These are phyloP conservation scores for Lysandra bellargus DNA, from an alignment of 2,888 invertebrate genomes.

Conservation along the genomic window DNA sequence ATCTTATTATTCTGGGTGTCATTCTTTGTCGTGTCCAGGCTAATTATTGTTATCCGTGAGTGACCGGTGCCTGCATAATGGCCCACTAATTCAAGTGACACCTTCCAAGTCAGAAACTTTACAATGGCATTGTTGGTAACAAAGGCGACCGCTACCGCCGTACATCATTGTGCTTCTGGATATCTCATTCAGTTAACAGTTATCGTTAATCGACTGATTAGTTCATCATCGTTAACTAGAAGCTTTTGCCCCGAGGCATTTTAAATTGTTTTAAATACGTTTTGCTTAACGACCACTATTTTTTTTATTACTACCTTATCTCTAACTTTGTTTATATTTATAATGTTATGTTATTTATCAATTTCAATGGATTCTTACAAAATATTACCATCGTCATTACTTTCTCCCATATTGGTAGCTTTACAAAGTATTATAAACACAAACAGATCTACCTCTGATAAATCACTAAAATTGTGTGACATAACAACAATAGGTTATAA, in stretches of 20 bases:
- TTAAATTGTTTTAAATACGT: background rate
- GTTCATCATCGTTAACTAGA: constrained; percentile 3
- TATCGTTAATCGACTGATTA: constrained; percentile 45
- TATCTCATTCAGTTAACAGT: constrained; percentile 67
- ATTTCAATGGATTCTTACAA: background rate
- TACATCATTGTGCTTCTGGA: constrained; percentile 69
- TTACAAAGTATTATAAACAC: background rate
- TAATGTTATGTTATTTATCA: background rate
- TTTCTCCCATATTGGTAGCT: background rate
- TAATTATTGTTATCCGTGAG: constrained; percentile 80
- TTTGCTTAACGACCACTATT: background rate
- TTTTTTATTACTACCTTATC: background rate
- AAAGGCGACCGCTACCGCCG: constrained; percentile 74
- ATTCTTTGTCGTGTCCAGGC: constrained; percentile 75
- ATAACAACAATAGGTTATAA: constrained; percentile 21
- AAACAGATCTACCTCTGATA: background rate
- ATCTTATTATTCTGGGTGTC: constrained; percentile 80
- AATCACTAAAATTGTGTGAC: constrained; percentile 17
- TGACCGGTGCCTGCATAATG: constrained; percentile 75
- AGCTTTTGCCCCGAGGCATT: background rate
- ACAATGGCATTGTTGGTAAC: constrained; percentile 65
- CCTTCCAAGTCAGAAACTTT: constrained; percentile 72
- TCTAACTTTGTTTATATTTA: background rate
- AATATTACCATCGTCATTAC: background rate
- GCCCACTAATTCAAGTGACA: constrained; percentile 78